phyloP scores from a whole-genome alignment of 64 coral and sea anemone genomes.

The Porites australiensis region DNA sequence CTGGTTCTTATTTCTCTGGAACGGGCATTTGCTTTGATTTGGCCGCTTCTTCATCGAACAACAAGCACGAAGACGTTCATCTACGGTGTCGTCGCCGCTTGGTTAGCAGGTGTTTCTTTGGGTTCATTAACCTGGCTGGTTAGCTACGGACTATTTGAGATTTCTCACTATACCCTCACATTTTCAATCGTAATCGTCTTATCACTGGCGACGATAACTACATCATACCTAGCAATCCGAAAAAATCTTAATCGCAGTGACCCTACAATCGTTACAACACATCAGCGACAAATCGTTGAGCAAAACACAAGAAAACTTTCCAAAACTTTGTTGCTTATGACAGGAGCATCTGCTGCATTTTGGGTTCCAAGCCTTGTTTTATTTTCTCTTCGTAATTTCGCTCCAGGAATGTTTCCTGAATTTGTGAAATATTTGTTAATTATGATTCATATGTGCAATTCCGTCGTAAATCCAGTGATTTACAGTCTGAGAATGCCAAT shows the following conservation, averaged over 20 bases:
- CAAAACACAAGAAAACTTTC: background rate
- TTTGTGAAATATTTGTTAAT: background rate
- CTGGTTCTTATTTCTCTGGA: background rate
- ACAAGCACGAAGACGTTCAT: background rate
- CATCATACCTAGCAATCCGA: background rate
- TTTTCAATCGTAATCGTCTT: background rate
- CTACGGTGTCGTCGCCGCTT: background rate
- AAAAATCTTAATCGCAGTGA: background rate
- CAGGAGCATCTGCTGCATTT: too few relatives aligned
- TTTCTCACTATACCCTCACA: too few relatives aligned
- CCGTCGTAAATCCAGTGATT: background rate
- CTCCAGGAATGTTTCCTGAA: too few relatives aligned
- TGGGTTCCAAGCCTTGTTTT: too few relatives aligned
- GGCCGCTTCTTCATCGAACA: background rate
- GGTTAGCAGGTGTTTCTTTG: background rate
- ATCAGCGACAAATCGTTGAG: background rate
- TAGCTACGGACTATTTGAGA: too few relatives aligned
- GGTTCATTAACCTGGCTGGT: too few relatives aligned
- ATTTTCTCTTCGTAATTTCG: too few relatives aligned
- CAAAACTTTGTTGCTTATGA: too few relatives aligned
- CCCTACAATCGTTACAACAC: background rate
- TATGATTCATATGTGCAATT: background rate
- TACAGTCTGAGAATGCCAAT: background rate
- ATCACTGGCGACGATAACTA: background rate
- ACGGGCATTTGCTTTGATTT: conserved; percentile 6